Percentiles rank a stretch among this genome's conserved stretches.
phyloP scores from a whole-genome alignment of 1,140 invertebrate species.

The Euura lappo region DNA sequence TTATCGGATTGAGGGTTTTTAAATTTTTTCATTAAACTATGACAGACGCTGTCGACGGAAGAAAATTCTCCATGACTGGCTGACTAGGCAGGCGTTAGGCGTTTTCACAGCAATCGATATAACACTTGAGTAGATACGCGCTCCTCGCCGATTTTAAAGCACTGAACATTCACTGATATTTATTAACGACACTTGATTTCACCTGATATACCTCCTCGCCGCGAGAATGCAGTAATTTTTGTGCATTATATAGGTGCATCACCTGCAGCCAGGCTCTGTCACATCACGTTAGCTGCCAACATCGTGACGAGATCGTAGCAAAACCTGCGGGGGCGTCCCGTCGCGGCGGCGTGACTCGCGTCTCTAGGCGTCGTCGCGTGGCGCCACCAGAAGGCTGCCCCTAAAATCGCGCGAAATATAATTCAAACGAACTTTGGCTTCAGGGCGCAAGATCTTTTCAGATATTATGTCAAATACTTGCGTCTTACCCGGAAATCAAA shows the following conservation, averaged over 20 bases:
- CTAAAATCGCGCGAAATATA: not conserved
- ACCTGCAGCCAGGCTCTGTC: slow-evolving; percentile 3
- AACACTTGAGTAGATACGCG: slow-evolving; percentile 6
- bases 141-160: not conserved
- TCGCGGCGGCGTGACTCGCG: slow-evolving; percentile 1
- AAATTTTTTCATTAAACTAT: no score
- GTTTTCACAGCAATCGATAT: slow-evolving; percentile 14
- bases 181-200: not conserved
- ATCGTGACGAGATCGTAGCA: not conserved
- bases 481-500: no score
- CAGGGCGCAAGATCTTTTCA: no score
- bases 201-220: not conserved
- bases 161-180: not conserved
- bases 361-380: not conserved
- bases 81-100: not conserved
- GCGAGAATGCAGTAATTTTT: not conserved
- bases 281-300: slow-evolving; percentile 9
- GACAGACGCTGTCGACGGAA: not conserved
- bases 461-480: no score
- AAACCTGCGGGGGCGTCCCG: slow-evolving; percentile 1
- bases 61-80: slow-evolving; percentile 9
- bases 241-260: slow-evolving; percentile 9
- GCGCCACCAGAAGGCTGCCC: not conserved
- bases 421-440: no score
- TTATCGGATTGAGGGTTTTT: no score